Base-by-base conservation (phyloP, 2,888 invertebrate genomes). In the Anaspis maculata region DNA sequence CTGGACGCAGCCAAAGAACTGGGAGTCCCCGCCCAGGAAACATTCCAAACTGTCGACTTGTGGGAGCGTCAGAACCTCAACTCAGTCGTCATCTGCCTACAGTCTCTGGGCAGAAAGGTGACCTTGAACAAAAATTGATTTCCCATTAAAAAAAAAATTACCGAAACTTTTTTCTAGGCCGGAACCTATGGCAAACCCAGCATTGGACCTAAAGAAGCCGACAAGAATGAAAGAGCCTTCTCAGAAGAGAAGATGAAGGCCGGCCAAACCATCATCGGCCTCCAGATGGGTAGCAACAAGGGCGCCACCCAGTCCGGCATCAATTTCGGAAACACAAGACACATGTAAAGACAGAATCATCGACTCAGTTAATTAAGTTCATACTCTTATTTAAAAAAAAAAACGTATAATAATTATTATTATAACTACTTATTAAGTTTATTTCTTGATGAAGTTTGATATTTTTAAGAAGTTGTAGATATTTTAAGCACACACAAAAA, bases 281-380 rank as follows among this genome's bases (percentile, higher is more conserved):
- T 95, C 35, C 96, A 97, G 64, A 92, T 92, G 67, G 97, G 97
- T 38, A 89, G 90, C 57, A 97, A 97, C 75, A 96, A 96, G 69
- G 96, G 96, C 15, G 96, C 96, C 53, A 94, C 74, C 61, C 95
- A 95, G 67, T 87, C 90, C 46, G 97, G 96, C 36, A 89, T 95
- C 64, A 96, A 88, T 67, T 91, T 96, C 57, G 96, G 96, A 51
- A 94, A 92, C 71, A 94, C 94, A 56, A 77, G 95, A 67, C 95
- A 96, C 71, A 94, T 94, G 91, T 94, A 84, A 81, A 51, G 14
- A 9, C 5, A 19, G 19, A 6, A 9, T 19, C 19, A n/a, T 11
- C 1, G 13, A 25, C 14, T 34, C 34, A 21, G 13, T 9, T 25
- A n/a, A n/a, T n/a, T n/a, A n/a, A n/a, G 26, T 34, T 37, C 32